These are phyloP conservation scores for Caenorhabditis latens DNA, from an alignment of 1,140 invertebrate genomes.

Conservation along the genomic window DNA sequence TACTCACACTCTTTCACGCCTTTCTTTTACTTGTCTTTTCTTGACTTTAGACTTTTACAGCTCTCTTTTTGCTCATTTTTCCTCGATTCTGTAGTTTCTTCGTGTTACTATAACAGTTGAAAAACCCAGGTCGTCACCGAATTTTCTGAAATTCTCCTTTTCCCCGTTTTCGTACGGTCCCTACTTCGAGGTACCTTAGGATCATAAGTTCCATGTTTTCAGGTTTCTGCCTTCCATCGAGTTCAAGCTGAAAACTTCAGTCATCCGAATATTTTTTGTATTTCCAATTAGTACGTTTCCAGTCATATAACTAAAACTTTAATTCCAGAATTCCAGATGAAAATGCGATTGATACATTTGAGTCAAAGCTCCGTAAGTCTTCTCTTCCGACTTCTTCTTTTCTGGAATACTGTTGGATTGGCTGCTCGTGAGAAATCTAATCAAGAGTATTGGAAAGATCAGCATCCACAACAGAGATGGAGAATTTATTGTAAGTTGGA, in stretches of 20 bases:
- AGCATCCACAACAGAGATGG: constrained; percentile 46
- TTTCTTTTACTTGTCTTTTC: constrained; percentile 14
- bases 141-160: too few relatives aligned
- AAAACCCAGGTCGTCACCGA: too few relatives aligned
- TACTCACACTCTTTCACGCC: constrained; percentile 50
- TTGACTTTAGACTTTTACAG: constrained; percentile 23
- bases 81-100: neutral
- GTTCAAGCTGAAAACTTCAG: too few relatives aligned
- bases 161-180: too few relatives aligned
- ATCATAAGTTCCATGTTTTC: too few relatives aligned
- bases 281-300: too few relatives aligned
- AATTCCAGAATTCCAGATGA: neutral
- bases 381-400: constrained; percentile 18
- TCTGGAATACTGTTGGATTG: constrained; percentile 28
- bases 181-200: too few relatives aligned
- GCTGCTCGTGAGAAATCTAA: constrained; percentile 25
- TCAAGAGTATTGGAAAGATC: constrained; percentile 33
- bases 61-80: neutral
- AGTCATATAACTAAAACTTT: too few relatives aligned
- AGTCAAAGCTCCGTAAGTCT: neutral
- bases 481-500: constrained; percentile 51
- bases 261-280: too few relatives aligned
- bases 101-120: neutral
- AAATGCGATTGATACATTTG: neutral
- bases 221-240: too few relatives aligned